phyloP scores from a whole-genome alignment of 2,113 vertebrate species.

The Limanda limanda region DNA sequence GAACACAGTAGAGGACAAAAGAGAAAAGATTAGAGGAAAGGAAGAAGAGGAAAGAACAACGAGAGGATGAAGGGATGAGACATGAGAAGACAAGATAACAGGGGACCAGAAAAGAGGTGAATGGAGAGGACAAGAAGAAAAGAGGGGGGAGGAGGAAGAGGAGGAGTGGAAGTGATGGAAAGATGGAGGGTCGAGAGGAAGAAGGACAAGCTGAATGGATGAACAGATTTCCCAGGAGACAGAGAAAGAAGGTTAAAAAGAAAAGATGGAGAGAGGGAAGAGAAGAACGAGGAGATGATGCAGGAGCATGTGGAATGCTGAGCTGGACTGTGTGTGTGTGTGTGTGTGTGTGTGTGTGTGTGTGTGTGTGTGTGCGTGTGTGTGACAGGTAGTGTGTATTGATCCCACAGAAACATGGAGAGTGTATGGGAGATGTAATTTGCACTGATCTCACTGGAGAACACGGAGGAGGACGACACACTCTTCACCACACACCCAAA shows the following conservation, averaged over 20 bases:
- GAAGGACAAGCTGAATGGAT: neutral
- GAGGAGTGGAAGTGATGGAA: neutral
- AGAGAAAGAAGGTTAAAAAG: neutral
- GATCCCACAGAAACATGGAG: too few relatives aligned
- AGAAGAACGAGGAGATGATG: neutral
- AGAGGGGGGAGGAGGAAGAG: neutral
- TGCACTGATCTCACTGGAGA: too few relatives aligned
- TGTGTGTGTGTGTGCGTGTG: too few relatives aligned
- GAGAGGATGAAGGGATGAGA: neutral
- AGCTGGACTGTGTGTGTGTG: too few relatives aligned
- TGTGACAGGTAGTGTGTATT: too few relatives aligned
- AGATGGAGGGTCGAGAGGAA: neutral
- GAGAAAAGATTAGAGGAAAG: neutral
- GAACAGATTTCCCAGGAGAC: slow-evolving; percentile 18
- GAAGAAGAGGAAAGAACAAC: neutral
- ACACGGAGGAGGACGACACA: neutral
- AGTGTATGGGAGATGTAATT: too few relatives aligned
- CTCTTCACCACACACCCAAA: too few relatives aligned
- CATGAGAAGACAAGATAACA: neutral
- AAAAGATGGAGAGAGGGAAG: neutral
- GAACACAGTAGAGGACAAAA: too few relatives aligned
- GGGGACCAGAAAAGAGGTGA: neutral
- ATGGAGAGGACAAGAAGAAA: neutral
- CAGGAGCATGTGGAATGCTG: too few relatives aligned
- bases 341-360: too few relatives aligned